A percentile compares a stretch with the other conserved stretches of the same genome.
Conservation (phyloP, 2,888 invertebrate genomes). For the Lapara coniferarum region DNA sequence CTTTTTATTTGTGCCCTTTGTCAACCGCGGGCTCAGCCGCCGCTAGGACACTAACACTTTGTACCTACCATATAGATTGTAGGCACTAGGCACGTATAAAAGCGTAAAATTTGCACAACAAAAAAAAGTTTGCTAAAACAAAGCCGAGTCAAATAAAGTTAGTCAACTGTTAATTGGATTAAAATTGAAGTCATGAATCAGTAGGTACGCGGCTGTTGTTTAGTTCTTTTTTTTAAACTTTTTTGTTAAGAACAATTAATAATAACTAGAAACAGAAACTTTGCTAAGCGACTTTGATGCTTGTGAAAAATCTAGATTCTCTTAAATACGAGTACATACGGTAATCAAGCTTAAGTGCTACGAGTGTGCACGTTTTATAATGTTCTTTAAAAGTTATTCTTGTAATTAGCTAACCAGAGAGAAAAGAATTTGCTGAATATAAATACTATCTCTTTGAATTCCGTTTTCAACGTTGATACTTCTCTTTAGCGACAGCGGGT, state of each 20-base stretch:
- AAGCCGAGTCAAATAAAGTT: not conserved
- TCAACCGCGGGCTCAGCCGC: too few relatives aligned
- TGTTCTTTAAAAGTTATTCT: not conserved
- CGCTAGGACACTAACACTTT: too few relatives aligned
- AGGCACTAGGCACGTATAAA: too few relatives aligned
- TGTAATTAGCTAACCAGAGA: not conserved
- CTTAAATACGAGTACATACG: not conserved
- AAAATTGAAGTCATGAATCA: not conserved
- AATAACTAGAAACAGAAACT: not conserved
- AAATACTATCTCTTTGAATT: too few relatives aligned
- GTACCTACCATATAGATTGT: too few relatives aligned
- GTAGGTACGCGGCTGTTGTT: not conserved
- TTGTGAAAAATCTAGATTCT: not conserved
- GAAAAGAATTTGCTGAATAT: too few relatives aligned
- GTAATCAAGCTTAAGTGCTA: slow-evolving; percentile 2
- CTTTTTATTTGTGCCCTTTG: too few relatives aligned
- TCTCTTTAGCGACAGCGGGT: not conserved
- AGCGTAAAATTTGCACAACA: too few relatives aligned
- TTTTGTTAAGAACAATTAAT: not conserved
- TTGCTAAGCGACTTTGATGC: not conserved
- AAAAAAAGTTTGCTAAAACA: not conserved
- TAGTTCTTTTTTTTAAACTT: not conserved
- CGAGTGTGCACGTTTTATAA: not conserved
- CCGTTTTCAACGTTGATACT: not conserved
- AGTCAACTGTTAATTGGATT: slow-evolving; percentile 11